Evolutionary conservation across 2,888 invertebrate species (phyloP).

Genomic region (Geophilus truncorum): DNA sequence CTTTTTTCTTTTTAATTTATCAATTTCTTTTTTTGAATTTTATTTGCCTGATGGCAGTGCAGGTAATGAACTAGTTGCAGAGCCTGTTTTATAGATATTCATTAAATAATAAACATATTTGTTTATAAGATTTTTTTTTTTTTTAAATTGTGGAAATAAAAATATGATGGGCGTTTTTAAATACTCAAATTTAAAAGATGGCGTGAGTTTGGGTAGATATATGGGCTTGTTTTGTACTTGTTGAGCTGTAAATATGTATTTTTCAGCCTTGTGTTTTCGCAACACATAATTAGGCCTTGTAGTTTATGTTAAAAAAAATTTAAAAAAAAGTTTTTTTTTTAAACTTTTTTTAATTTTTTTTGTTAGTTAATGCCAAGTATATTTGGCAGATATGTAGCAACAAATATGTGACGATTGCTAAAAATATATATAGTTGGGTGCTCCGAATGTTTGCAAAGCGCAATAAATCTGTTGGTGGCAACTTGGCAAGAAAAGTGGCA

Average conservation of each 20-base stretch:
- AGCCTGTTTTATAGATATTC: neutral
- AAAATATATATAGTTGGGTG: neutral
- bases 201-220: neutral
- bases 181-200: neutral
- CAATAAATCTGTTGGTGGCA: constrained; percentile 5
- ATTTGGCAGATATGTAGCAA: neutral
- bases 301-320: too few relatives aligned
- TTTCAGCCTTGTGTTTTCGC: neutral
- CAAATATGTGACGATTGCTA: neutral
- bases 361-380: neutral
- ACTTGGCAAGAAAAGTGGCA: constrained; percentile 27
- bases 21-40: neutral
- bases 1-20: neutral
- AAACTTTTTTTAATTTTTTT: neutral
- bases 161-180: neutral
- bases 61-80: neutral
- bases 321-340: too few relatives aligned
- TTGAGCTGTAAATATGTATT: neutral
- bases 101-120: neutral
- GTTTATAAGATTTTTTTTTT: neutral
- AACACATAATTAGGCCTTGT: neutral
- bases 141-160: neutral
- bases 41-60: neutral
- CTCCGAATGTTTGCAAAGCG: neutral
- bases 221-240: neutral